Percentiles rank a stretch among this genome's conserved stretches.
Evolutionary conservation across 2,113 vertebrate genomes (phyloP).

Genomic region (Mionectes macconnelli): DNA sequence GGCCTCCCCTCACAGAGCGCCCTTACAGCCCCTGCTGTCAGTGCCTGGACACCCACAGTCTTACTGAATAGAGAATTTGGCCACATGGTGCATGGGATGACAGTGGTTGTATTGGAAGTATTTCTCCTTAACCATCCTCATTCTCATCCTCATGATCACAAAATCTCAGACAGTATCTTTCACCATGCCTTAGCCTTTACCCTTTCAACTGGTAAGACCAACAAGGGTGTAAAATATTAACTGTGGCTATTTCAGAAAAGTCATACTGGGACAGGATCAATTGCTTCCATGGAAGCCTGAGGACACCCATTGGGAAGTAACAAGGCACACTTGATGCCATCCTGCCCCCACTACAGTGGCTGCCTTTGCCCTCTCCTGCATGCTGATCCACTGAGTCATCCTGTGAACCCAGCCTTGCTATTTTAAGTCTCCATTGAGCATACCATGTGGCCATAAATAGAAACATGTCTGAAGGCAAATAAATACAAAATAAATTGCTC

Average conservation of each 20-base stretch:
- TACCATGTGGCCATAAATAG: constrained; percentile 50
- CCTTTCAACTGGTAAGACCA: background rate
- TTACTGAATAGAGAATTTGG: background rate
- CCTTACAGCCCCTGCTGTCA: rapidly evolving
- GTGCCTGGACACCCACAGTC: rapidly evolving
- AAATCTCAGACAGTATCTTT: background rate
- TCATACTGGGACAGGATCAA: background rate
- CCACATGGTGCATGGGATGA: rapidly evolving
- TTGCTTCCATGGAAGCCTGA: background rate
- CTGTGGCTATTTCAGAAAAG: background rate
- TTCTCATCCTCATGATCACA: background rate
- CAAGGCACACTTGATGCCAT: background rate
- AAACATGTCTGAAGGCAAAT: constrained; percentile 60
- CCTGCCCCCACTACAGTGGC: background rate
- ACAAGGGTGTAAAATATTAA: background rate
- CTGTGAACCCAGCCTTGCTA: background rate
- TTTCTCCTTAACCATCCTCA: background rate
- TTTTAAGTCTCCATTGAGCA: constrained; percentile 40
- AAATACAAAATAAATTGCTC: constrained; percentile 60
- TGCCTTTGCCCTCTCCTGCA: background rate
- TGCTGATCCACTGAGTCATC: constrained; percentile 23
- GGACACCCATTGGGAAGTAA: background rate
- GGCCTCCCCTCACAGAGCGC: background rate
- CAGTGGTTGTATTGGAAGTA: background rate
- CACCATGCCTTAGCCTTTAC: background rate